These are phyloP conservation scores for Fringilla coelebs DNA, from an alignment of 2,797 vertebrate species.

Conservation along the genomic window DNA sequence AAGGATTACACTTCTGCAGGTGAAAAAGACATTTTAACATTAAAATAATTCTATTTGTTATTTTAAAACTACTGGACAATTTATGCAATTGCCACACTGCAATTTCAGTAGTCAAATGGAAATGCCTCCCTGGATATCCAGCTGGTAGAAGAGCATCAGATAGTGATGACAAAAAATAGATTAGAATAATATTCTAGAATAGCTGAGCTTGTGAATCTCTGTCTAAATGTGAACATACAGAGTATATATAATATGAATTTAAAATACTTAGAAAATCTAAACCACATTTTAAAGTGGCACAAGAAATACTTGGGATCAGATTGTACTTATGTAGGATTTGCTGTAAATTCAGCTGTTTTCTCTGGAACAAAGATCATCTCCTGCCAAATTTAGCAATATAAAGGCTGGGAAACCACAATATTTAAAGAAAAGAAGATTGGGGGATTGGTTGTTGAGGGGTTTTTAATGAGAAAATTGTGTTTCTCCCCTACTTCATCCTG, in stretches of 20 bases:
- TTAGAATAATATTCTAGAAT: neutral
- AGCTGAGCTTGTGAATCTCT: neutral
- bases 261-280: neutral
- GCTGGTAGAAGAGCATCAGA: neutral
- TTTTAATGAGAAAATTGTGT: neutral
- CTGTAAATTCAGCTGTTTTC: neutral
- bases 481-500: neutral
- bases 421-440: neutral
- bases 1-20: neutral
- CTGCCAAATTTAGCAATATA: neutral
- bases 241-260: neutral
- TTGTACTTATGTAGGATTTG: neutral
- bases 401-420: neutral
- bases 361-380: neutral
- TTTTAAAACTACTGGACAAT: neutral
- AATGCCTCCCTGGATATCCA: neutral
- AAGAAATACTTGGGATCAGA: neutral
- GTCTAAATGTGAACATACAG: neutral
- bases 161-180: neutral
- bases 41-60: neutral
- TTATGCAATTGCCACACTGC: neutral
- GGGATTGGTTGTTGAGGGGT: rapidly evolving
- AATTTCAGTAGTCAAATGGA: neutral
- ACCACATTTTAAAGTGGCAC: neutral
- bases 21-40: neutral